Percentiles rank a stretch among this genome's conserved stretches.
Evolutionary conservation across 1,140 invertebrate genomes (phyloP).

Genomic region (Zaprionus nigranus): DNA sequence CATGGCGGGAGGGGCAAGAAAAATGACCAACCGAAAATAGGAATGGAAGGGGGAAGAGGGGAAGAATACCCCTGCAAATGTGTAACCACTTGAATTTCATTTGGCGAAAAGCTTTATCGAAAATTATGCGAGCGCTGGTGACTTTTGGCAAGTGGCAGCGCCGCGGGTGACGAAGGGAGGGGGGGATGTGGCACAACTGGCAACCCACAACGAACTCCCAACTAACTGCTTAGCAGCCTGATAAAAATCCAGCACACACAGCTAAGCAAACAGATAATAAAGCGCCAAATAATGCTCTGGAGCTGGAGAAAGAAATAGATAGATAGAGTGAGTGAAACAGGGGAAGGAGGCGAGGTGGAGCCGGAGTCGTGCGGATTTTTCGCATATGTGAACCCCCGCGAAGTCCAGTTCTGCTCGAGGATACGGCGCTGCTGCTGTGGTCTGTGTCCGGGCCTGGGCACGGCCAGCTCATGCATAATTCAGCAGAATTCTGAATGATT

Average conservation of each 20-base stretch:
- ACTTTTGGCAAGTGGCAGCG: slow-evolving; percentile 79
- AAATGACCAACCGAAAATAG: slow-evolving; percentile 62
- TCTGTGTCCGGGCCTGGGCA: slow-evolving; percentile 17
- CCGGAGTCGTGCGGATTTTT: slow-evolving; percentile 41
- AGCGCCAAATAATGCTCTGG: slow-evolving; percentile 72
- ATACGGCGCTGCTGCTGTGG: slow-evolving; percentile 26
- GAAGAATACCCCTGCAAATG: slow-evolving; percentile 53
- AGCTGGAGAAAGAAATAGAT: slow-evolving; percentile 2
- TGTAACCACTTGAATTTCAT: slow-evolving; percentile 83
- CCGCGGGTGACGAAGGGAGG: slow-evolving; percentile 49
- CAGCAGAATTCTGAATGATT: slow-evolving; percentile 84
- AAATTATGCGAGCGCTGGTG: slow-evolving; percentile 81
- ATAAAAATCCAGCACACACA: slow-evolving; percentile 77
- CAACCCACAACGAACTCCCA: slow-evolving; percentile 5
- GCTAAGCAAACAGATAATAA: slow-evolving; percentile 81
- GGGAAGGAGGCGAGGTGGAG: background rate
- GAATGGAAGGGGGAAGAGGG: slow-evolving; percentile 1
- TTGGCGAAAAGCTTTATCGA: slow-evolving; percentile 81
- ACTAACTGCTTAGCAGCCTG: slow-evolving; percentile 76
- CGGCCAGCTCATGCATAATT: slow-evolving; percentile 82
- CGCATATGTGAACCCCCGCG: slow-evolving; percentile 77
- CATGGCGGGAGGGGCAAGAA: slow-evolving; percentile 36
- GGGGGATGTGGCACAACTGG: background rate
- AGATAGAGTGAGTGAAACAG: background rate
- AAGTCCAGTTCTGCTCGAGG: slow-evolving; percentile 44